phyloP scores from a whole-genome alignment of 1,140 invertebrate genomes.

The Hetaerina americana region DNA sequence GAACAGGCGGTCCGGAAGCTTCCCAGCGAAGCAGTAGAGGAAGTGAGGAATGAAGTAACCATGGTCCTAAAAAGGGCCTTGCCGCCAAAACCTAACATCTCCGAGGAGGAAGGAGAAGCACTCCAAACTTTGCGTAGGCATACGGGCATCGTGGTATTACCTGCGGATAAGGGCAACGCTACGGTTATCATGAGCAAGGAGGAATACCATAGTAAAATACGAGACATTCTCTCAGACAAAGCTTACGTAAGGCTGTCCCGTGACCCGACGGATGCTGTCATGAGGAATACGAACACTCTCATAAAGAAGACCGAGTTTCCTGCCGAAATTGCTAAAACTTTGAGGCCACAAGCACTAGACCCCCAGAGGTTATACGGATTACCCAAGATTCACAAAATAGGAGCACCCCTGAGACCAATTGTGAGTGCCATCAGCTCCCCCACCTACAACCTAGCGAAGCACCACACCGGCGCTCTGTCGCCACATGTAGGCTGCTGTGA shows the following conservation, averaged over 20 bases:
- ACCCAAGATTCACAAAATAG: not conserved
- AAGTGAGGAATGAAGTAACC: not conserved
- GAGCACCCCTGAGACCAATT: not conserved
- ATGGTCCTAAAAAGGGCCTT: not conserved
- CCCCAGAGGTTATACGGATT: not conserved
- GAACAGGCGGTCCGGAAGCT: not conserved
- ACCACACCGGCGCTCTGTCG: not conserved
- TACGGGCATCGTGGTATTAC: not conserved
- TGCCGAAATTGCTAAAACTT: not conserved
- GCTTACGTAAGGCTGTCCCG: not conserved
- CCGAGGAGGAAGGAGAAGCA: not conserved
- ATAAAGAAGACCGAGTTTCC: not conserved
- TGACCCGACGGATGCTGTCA: not conserved
- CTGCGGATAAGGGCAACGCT: not conserved
- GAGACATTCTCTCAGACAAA: not conserved
- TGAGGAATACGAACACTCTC: not conserved
- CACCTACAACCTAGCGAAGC: not conserved
- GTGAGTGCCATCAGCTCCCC: not conserved
- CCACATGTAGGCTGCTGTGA: not conserved
- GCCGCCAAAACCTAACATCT: not conserved
- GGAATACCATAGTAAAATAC: not conserved
- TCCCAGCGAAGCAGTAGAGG: not conserved
- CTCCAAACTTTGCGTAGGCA: not conserved
- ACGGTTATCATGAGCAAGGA: not conserved
- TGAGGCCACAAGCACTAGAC: not conserved